phyloP scores from a whole-genome alignment of 2,797 vertebrate genomes.

The Fistularia tabacaria region DNA sequence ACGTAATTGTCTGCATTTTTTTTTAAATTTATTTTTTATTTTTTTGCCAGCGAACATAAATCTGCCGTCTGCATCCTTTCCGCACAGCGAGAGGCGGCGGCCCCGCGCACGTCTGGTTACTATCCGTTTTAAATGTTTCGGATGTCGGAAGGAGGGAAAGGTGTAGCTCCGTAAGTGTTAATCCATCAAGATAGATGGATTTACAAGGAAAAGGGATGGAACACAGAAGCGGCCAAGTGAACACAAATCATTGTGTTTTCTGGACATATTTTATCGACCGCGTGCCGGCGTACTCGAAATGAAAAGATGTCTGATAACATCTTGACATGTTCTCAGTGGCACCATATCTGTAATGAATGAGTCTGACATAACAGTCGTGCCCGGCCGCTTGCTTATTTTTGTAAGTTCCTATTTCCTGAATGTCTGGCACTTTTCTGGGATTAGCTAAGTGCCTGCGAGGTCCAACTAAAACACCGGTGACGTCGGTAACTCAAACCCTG shows the following conservation, averaged over 20 bases:
- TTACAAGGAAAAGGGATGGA: slow-evolving; percentile 10
- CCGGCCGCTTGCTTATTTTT: slow-evolving; percentile 63
- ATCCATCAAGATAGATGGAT: slow-evolving; percentile 1
- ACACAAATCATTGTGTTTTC: not conserved
- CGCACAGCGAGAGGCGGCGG: slow-evolving; percentile 15
- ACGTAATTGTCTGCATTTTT: slow-evolving; percentile 67
- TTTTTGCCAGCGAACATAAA: slow-evolving; percentile 68
- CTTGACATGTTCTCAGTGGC: slow-evolving; percentile 46
- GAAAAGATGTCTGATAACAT: slow-evolving; percentile 49
- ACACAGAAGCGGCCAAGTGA: too few species aligned
- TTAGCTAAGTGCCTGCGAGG: slow-evolving; percentile 59
- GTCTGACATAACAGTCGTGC: slow-evolving; percentile 47
- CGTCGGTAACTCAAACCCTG: slow-evolving; percentile 47
- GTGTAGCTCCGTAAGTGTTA: slow-evolving; percentile 29
- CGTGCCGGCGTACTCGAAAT: slow-evolving; percentile 2
- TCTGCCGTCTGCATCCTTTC: slow-evolving; percentile 52
- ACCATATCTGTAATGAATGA: slow-evolving; percentile 58
- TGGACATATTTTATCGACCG: too few species aligned
- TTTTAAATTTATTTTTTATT: too few species aligned
- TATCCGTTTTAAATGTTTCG: slow-evolving; percentile 7
- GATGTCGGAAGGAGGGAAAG: slow-evolving; percentile 15
- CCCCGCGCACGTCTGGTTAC: slow-evolving; percentile 24
- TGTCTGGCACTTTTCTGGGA: slow-evolving; percentile 65
- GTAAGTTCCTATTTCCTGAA: slow-evolving; percentile 65
- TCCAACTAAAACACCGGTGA: slow-evolving; percentile 78